Percentiles rank a stretch among this genome's conserved stretches.
These are phyloP conservation scores for Lacerta viridis DNA, from an alignment of 2,797 vertebrate genomes.

Conservation along the genomic window DNA sequence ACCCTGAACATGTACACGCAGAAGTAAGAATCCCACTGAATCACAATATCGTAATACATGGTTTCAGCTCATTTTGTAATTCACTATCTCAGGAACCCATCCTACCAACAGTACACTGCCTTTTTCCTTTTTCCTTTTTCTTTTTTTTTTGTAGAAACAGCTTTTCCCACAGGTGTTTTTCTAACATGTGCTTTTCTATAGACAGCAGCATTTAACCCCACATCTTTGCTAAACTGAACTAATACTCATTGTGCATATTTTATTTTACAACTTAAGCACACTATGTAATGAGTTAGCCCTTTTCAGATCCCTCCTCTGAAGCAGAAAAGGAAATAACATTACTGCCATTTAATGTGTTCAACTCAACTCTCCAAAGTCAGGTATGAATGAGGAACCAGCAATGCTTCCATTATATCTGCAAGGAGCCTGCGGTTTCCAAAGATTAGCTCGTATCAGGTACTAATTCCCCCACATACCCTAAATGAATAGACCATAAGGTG, in stretches of 20 bases:
- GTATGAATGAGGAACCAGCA: background rate
- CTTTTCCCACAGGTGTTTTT: conserved; percentile 17
- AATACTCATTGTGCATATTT: conserved; percentile 11
- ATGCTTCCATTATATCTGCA: background rate
- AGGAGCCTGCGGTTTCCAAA: background rate
- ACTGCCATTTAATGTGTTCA: background rate
- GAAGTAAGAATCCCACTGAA: background rate
- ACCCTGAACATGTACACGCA: background rate
- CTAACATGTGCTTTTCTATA: background rate
- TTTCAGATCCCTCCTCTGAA: conserved; percentile 21
- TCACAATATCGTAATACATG: background rate
- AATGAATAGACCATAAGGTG: too few species aligned
- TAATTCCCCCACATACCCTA: background rate
- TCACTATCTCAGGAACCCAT: background rate
- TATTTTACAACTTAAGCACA: conserved; percentile 21
- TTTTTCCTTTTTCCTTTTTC: too few species aligned
- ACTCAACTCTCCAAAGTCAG: background rate
- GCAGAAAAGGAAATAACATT: background rate
- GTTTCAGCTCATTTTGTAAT: background rate
- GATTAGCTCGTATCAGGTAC: background rate
- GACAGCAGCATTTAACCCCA: conserved; percentile 15
- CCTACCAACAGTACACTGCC: background rate
- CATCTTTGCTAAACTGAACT: background rate
- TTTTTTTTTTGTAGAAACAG: background rate
- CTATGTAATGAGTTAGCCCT: background rate